Conservation (phyloP, 1,140 invertebrate species). For the Sarcophaga peregrina region DNA sequence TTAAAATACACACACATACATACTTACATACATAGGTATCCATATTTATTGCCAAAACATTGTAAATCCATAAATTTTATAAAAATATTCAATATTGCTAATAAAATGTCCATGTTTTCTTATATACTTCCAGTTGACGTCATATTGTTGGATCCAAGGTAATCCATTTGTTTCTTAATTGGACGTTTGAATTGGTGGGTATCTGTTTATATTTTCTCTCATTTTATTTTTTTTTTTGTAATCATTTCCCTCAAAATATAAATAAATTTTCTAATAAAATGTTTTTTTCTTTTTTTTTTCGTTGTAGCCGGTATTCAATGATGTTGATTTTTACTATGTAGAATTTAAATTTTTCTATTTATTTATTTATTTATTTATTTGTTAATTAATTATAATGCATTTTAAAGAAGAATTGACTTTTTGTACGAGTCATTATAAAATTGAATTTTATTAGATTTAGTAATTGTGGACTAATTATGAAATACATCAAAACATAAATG, state of each 20-base stretch:
- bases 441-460: conserved; percentile 28
- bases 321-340: conserved; percentile 6
- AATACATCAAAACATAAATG: conserved; percentile 6
- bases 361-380: conserved; percentile 21
- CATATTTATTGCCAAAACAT: no score
- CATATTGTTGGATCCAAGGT: background rate
- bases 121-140: conserved; percentile 25
- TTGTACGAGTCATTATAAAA: background rate
- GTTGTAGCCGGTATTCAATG: background rate
- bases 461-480: conserved; percentile 13
- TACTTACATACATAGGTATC: background rate
- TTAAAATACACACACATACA: background rate
- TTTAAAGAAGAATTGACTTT: conserved; percentile 25
- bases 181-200: background rate
- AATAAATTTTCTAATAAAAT: conserved; percentile 3
- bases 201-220: background rate
- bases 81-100: background rate
- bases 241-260: background rate
- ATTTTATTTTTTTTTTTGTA: background rate
- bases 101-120: background rate
- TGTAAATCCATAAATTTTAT: no score
- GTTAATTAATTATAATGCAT: background rate
- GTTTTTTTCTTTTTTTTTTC: background rate
- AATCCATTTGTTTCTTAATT: background rate
- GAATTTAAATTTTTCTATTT: background rate